phyloP scores from a whole-genome alignment of 2,797 vertebrate species.

The Macroramphosus scolopax region DNA sequence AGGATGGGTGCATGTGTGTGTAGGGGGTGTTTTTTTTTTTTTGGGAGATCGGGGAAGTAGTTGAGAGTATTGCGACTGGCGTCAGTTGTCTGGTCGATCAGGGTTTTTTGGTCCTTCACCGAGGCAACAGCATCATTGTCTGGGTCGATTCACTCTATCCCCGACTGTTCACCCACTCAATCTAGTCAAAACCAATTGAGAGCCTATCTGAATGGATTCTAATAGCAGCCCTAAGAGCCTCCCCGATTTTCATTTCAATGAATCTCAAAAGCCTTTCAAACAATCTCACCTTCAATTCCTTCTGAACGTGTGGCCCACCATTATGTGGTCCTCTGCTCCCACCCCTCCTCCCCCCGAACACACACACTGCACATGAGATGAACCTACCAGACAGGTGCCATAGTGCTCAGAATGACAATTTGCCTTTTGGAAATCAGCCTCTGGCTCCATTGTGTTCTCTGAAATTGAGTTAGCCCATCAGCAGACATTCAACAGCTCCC shows the following conservation, averaged over 20 bases:
- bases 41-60: neutral
- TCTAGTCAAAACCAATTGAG: conserved; percentile 64
- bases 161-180: conserved; percentile 49
- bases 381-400: conserved; percentile 62
- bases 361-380: conserved; percentile 41
- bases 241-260: conserved; percentile 67
- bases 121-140: conserved; percentile 57
- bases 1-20: conserved; percentile 28
- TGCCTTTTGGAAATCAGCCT: conserved; percentile 70
- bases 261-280: no score
- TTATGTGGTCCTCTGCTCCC: conserved; percentile 43
- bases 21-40: neutral
- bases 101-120: conserved; percentile 25
- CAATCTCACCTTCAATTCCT: conserved; percentile 62
- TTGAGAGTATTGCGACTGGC: conserved; percentile 19
- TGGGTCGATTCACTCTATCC: conserved; percentile 50
- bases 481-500: conserved; percentile 52
- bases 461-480: conserved; percentile 67
- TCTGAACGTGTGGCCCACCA: conserved; percentile 31
- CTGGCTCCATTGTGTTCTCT: conserved; percentile 63
- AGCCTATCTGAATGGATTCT: conserved; percentile 55
- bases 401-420: conserved; percentile 66
- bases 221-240: conserved; percentile 44
- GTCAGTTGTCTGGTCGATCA: conserved; percentile 17
- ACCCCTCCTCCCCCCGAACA: conserved; percentile 18